Percentiles rank a stretch among this genome's conserved stretches.
Evolutionary conservation across 2,888 invertebrate species (phyloP).

Genomic region (Caprella mutica): DNA sequence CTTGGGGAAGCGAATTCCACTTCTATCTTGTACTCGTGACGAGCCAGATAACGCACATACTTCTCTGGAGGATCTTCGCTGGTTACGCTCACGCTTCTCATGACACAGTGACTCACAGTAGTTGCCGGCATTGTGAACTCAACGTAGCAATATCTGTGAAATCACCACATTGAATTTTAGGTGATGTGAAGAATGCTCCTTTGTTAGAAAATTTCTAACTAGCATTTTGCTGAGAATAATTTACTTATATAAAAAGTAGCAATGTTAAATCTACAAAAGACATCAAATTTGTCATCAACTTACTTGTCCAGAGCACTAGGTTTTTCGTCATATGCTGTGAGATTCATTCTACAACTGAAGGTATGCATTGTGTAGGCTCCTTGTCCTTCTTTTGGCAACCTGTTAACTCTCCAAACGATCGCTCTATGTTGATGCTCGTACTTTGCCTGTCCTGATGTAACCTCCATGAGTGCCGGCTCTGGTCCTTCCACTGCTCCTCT

Average conservation of each 20-base stretch:
- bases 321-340: slow-evolving; percentile 94
- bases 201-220: no score
- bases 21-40: slow-evolving; percentile 90
- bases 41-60: slow-evolving; percentile 88
- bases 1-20: slow-evolving; percentile 72
- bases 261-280: no score
- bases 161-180: no score
- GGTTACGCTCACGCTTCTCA: slow-evolving; percentile 65
- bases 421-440: slow-evolving; percentile 96
- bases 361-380: slow-evolving; percentile 97
- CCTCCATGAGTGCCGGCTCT: slow-evolving; percentile 81
- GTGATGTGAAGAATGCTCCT: no score
- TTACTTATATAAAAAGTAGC: no score
- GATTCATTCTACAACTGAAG: slow-evolving; percentile 82
- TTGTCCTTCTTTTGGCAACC: slow-evolving; percentile 96
- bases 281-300: no score
- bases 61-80: slow-evolving; percentile 87
- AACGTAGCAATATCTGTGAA: slow-evolving; percentile 63
- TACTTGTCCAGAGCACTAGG: slow-evolving; percentile 76
- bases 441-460: slow-evolving; percentile 54
- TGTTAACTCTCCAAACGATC: slow-evolving; percentile 95
- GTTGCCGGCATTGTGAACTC: slow-evolving; percentile 99
- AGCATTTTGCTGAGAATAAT: no score
- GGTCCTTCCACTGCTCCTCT: slow-evolving; percentile 76
- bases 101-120: slow-evolving; percentile 84